phyloP scores from a whole-genome alignment of 1,140 invertebrate species.

The Drosophila auraria region DNA sequence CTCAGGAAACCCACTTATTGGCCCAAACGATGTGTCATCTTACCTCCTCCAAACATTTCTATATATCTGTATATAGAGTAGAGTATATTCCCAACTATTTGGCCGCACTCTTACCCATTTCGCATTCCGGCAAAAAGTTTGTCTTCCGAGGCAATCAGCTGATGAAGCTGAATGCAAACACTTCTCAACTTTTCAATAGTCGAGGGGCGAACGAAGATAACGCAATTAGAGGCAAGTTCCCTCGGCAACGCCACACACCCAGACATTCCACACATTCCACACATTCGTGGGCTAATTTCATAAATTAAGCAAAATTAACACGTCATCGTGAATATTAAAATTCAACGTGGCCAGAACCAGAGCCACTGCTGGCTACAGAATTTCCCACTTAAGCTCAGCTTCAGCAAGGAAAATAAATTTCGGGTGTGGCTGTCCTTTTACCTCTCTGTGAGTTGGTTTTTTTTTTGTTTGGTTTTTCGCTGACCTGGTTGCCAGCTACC shows the following conservation, averaged over 20 bases:
- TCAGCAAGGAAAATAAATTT: conserved; percentile 3
- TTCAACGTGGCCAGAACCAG: neutral
- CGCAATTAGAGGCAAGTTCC: conserved; percentile 26
- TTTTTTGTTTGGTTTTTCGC: neutral
- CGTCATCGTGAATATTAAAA: conserved; percentile 21
- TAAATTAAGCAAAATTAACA: conserved; percentile 44
- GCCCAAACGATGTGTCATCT: conserved; percentile 28
- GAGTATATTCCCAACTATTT: conserved; percentile 5
- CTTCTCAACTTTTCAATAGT: conserved; percentile 34
- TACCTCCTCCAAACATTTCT: neutral
- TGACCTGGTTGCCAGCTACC: conserved; percentile 16
- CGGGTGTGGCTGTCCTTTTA: neutral
- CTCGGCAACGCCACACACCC: neutral
- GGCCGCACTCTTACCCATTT: neutral
- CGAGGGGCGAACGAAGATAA: conserved; percentile 15
- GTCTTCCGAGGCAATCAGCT: conserved; percentile 31
- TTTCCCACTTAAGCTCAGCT: conserved; percentile 6
- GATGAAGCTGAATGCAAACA: conserved; percentile 44
- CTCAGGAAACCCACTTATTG: conserved; percentile 4
- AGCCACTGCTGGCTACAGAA: neutral
- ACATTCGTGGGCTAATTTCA: conserved; percentile 20
- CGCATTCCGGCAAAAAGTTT: conserved; percentile 27
- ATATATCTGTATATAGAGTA: neutral
- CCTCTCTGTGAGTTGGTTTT: too few species aligned
- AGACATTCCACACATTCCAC: neutral